These are phyloP conservation scores for Ariopsis seemanni DNA, from an alignment of 2,113 vertebrate genomes.

Conservation along the genomic window DNA sequence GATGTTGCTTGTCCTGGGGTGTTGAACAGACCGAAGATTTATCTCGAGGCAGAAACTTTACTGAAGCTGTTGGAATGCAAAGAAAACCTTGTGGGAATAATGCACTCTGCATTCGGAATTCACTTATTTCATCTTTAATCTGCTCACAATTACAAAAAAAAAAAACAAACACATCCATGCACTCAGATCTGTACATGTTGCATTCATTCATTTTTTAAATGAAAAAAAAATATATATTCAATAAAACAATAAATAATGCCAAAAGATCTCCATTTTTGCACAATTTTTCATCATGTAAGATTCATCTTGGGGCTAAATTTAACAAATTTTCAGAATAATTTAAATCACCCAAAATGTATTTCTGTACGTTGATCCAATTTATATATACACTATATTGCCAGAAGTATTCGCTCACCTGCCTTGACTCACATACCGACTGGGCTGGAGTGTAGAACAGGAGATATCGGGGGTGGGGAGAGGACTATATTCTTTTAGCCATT, in stretches of 20 bases:
- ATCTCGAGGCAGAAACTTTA: slow-evolving; percentile 4
- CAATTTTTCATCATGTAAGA: neutral
- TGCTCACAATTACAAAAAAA: neutral
- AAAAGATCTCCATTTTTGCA: neutral
- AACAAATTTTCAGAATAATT: neutral
- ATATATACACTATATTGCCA: neutral
- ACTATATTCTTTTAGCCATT: too few species aligned
- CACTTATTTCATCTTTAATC: slow-evolving; percentile 6
- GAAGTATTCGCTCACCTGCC: too few species aligned
- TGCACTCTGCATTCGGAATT: neutral
- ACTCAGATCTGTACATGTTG: neutral
- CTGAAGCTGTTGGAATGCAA: neutral
- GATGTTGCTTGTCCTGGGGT: slow-evolving; percentile 1
- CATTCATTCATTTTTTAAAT: neutral
- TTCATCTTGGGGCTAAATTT: neutral
- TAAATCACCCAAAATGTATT: neutral
- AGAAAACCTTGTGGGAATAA: neutral
- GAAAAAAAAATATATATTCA: neutral
- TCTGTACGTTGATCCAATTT: neutral
- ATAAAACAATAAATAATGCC: neutral
- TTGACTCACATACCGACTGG: too few species aligned
- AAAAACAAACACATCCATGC: neutral
- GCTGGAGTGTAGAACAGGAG: too few species aligned
- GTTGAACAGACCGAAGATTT: neutral
- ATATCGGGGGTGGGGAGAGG: too few species aligned